Evolutionary conservation across 2,888 invertebrate genomes (phyloP).

Genomic region (Eugnorisma glareosa): DNA sequence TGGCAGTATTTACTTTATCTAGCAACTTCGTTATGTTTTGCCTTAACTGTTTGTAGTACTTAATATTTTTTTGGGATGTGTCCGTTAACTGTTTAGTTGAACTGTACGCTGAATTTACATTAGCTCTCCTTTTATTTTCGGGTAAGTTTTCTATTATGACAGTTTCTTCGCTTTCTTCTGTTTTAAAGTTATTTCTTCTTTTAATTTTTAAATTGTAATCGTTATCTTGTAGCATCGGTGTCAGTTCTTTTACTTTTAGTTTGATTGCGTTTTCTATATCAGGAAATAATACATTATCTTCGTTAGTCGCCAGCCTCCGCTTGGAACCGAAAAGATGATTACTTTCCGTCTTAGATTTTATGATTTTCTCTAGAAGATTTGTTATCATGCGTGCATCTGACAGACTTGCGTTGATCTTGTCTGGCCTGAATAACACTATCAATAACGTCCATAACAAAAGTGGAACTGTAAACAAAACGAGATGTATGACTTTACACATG

Average conservation of each 20-base stretch:
- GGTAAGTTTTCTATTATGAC: constrained; percentile 79
- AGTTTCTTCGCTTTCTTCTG: constrained; percentile 74
- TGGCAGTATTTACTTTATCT: constrained; percentile 73
- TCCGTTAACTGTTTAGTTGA: constrained; percentile 27
- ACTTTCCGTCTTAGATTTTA: constrained; percentile 69
- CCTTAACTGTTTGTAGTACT: constrained; percentile 76
- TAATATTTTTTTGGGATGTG: constrained; percentile 67
- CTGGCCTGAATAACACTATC: constrained; percentile 18
- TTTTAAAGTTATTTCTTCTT: constrained; percentile 62
- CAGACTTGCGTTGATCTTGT: constrained; percentile 35
- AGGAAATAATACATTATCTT: constrained; percentile 35
- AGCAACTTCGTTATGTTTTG: constrained; percentile 74
- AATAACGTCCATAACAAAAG: constrained; percentile 45
- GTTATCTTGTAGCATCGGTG: constrained; percentile 75
- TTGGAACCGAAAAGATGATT: neutral
- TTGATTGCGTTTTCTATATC: constrained; percentile 68
- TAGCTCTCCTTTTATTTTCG: constrained; percentile 34
- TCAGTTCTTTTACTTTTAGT: constrained; percentile 71
- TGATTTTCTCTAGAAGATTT: constrained; percentile 67
- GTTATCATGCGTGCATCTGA: constrained; percentile 63
- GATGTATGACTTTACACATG: neutral
- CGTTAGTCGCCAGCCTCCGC: neutral
- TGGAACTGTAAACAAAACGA: constrained; percentile 39
- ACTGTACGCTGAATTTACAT: neutral
- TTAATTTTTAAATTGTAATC: constrained; percentile 47